Conservation (phyloP, 35 echinoderm and acorn worm genomes). For the Apostichopus californicus region DNA sequence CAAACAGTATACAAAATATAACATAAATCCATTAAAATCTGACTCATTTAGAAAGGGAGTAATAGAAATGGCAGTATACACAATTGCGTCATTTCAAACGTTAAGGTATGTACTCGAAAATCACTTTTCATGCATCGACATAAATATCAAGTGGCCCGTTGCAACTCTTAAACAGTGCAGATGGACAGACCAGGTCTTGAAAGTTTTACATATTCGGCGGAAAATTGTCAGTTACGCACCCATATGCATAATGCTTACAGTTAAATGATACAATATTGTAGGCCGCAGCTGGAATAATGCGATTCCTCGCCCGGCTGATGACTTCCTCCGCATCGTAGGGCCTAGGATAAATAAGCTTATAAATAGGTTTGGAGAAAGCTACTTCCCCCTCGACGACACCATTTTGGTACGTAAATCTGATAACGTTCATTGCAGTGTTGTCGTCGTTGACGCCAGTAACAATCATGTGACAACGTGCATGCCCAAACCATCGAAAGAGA, state of each 20-base stretch:
- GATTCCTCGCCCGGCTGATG: background rate
- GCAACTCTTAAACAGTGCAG: too few relatives aligned
- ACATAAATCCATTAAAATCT: too few relatives aligned
- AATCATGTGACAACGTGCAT: slow-evolving; percentile 26
- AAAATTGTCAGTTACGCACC: background rate
- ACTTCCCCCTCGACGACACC: background rate
- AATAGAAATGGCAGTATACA: too few relatives aligned
- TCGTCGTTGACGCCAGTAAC: background rate
- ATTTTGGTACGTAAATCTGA: background rate
- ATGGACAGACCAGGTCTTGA: too few relatives aligned
- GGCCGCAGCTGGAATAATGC: background rate
- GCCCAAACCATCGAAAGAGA: background rate
- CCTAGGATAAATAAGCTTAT: background rate
- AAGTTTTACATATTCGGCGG: background rate
- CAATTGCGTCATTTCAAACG: too few relatives aligned
- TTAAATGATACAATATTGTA: background rate
- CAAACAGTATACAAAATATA: too few relatives aligned
- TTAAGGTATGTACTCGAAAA: too few relatives aligned
- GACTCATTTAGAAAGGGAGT: too few relatives aligned
- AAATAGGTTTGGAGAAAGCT: background rate
- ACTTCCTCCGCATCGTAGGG: background rate
- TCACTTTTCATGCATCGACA: too few relatives aligned
- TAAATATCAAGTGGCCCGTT: too few relatives aligned
- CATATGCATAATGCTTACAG: slow-evolving; percentile 3
- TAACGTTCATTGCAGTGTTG: background rate